Evolutionary conservation across 2,888 invertebrate genomes (phyloP), one percentile per base, ranked within the genome.

Genomic region (Graphium colonna): DNA sequence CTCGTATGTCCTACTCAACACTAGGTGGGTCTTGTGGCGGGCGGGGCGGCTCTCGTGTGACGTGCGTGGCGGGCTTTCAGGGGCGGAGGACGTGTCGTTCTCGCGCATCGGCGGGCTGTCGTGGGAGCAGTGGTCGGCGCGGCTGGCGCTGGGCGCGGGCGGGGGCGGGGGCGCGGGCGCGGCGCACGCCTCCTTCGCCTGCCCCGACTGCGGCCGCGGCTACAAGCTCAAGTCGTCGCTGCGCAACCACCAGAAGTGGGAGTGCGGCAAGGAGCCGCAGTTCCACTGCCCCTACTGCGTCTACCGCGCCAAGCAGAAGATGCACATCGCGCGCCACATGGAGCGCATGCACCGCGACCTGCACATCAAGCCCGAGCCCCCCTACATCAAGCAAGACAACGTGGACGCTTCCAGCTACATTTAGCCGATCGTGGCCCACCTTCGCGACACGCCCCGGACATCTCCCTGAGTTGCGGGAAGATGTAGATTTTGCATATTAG

Each of bases 201-300:
- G 95, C 82, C 93, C 94, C 51, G 95, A 95, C 70, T 96, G 96
- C 83, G 95, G 95, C 58, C 92, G 96, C 63, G 93, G 95, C 60
- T 96, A 96, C 88, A 96, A 96, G 80, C 91, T 96, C 64, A 96
- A 96, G 85, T 95, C 95, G 65, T 96, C 96, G 56, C 86, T 95
- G 69, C 91, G 95, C 58, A 95, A 95, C 79, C 95, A 95, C 76
- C 94, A 95, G 90, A 95, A 95, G 80, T 95, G 95, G 95, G 95
- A 95, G 82, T 95, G 95, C 81, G 95, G 95, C 72, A 95, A 95
- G 79, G 95, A 95, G 80, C 95, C 95, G 15, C 95, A 95, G 80
- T 95, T 95, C 79, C 93, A 94, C 74, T 96, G 96, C 78, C 94
- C 94, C 16, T 94, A 94, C 83, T 95, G 95, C 83, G 94, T 94